A percentile compares a stretch with the other conserved stretches of the same genome.
Conservation (phyloP, 2,888 invertebrate genomes). For the Heliconius ismenius region DNA sequence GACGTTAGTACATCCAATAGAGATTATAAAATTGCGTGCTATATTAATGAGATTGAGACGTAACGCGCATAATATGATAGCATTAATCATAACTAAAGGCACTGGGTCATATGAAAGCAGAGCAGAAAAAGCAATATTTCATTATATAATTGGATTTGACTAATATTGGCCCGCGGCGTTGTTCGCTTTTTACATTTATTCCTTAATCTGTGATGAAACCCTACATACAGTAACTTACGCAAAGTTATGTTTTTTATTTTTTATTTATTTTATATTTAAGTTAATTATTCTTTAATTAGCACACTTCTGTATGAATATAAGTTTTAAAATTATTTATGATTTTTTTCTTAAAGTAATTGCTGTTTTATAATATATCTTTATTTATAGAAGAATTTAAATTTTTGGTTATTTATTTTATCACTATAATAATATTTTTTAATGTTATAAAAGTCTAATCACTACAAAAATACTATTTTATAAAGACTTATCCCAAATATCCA, state of each 20-base stretch:
- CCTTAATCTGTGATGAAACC: not conserved
- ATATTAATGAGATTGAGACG: constrained; percentile 41
- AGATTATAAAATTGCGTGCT: constrained; percentile 38
- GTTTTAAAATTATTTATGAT: too few species aligned
- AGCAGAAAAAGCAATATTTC: constrained; percentile 32
- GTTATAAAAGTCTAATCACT: not conserved
- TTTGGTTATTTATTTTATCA: not conserved
- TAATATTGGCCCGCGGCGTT: constrained; percentile 23
- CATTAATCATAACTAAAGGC: constrained; percentile 41
- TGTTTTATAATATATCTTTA: too few species aligned
- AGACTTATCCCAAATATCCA: not conserved
- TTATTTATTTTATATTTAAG: not conserved
- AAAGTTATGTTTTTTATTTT: not conserved
- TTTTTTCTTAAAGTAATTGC: too few species aligned
- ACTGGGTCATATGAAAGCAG: constrained; percentile 40
- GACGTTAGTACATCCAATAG: constrained; percentile 20
- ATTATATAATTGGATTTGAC: constrained; percentile 38
- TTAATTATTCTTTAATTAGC: not conserved
- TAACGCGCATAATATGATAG: constrained; percentile 35
- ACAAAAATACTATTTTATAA: not conserved
- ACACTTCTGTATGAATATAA: not conserved
- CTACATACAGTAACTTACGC: not conserved
- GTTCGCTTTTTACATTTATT: constrained; percentile 9
- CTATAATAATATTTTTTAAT: not conserved
- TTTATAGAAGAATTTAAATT: too few species aligned